Evolutionary conservation across 2,797 vertebrate species (phyloP).

Genomic region (Acomys russatus): DNA sequence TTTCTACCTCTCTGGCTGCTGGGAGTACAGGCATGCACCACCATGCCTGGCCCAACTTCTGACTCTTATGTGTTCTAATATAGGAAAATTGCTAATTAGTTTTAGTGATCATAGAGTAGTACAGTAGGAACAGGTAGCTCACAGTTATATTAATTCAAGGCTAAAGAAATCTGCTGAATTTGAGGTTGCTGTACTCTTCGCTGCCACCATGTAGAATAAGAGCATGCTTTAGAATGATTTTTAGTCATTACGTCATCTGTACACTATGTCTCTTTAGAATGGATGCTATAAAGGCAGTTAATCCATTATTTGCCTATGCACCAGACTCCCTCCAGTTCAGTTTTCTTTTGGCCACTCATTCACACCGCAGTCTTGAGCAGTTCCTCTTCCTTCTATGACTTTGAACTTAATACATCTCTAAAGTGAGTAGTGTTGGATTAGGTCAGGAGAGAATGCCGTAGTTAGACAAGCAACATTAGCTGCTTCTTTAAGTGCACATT

Average conservation of each 20-base stretch:
- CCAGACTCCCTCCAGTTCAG: neutral
- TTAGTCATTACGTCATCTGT: neutral
- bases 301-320: neutral
- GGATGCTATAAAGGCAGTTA: neutral
- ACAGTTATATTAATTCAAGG: conserved; percentile 21
- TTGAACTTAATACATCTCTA: neutral
- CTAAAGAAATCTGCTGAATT: neutral
- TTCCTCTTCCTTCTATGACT: neutral
- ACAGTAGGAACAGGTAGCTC: neutral
- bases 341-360: neutral
- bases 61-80: neutral
- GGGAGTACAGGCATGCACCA: too few relatives aligned
- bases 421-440: neutral
- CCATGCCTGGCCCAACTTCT: too few relatives aligned
- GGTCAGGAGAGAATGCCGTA: neutral
- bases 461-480: neutral
- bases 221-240: neutral
- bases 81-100: conserved; percentile 20
- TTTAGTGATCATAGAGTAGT: neutral
- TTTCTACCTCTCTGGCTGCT: too few relatives aligned
- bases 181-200: neutral
- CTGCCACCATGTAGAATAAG: neutral
- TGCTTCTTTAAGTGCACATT: neutral
- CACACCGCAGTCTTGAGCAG: neutral
- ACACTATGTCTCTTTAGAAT: neutral